Percentiles rank a stretch among this genome's conserved stretches.
Conservation (phyloP, 2,888 invertebrate species). For the Alentia gelatinosa region DNA sequence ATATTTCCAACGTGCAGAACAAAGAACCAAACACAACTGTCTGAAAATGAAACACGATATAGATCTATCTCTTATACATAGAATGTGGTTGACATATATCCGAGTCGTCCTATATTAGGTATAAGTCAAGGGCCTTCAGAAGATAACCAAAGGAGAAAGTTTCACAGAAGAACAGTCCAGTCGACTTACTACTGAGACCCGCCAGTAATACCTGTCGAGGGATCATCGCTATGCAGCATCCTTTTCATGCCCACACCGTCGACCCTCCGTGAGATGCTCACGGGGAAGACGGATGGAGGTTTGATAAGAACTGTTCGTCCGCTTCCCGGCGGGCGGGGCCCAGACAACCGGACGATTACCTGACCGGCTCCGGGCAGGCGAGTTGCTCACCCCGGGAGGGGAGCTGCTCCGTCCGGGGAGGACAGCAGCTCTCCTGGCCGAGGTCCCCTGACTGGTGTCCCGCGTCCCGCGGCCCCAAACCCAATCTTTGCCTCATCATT, state of each 20-base stretch:
- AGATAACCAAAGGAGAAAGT: no score
- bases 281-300: background rate
- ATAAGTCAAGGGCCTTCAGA: no score
- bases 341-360: background rate
- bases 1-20: no score
- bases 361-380: background rate
- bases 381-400: slow-evolving; percentile 1
- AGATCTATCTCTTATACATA: no score
- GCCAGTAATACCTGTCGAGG: background rate
- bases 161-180: background rate
- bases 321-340: background rate
- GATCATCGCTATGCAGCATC: background rate
- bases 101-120: no score
- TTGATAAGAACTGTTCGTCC: background rate
- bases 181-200: background rate
- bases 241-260: background rate
- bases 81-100: no score
- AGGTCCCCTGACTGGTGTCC: background rate
- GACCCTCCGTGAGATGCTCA: background rate
- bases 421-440: background rate
- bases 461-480: background rate
- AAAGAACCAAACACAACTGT: no score
- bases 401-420: background rate
- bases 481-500: background rate
- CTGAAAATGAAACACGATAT: no score